phyloP scores from a whole-genome alignment of 2,797 vertebrate genomes.

The Coracias cyanogaster region DNA sequence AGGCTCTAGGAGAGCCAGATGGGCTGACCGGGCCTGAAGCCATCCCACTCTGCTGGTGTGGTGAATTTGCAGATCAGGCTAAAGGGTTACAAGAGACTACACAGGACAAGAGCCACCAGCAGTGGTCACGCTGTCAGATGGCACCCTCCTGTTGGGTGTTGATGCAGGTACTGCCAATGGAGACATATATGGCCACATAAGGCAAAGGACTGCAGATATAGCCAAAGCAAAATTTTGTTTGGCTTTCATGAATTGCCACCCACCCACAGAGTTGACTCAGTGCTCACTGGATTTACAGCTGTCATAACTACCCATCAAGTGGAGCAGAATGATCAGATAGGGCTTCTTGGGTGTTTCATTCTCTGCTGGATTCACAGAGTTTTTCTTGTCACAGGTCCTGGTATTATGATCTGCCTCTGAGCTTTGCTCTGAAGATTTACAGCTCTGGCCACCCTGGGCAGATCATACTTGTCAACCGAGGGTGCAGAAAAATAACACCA shows the following conservation, averaged over 20 bases:
- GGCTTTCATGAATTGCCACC: not conserved
- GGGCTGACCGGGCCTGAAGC: not conserved
- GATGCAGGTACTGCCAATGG: not conserved
- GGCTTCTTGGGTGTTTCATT: accelerated
- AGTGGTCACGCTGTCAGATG: too few relatives aligned
- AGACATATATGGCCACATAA: accelerated
- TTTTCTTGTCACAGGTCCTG: not conserved
- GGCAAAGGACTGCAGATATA: not conserved
- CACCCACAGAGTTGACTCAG: not conserved
- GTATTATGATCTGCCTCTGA: not conserved
- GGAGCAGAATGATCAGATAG: accelerated
- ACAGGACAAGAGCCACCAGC: not conserved
- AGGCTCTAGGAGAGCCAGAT: not conserved
- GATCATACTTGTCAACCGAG: not conserved
- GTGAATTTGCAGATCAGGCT: not conserved
- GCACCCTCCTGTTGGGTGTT: accelerated
- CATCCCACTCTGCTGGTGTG: not conserved
- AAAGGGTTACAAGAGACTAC: not conserved
- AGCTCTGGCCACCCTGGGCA: not conserved
- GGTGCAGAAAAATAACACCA: not conserved
- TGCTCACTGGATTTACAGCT: accelerated
- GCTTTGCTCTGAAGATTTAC: not conserved
- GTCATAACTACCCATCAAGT: not conserved
- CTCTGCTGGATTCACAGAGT: not conserved
- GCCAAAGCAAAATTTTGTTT: not conserved